These are phyloP conservation scores for Spatula versicolor DNA, from an alignment of 2,797 vertebrate species.

Conservation along the genomic window DNA sequence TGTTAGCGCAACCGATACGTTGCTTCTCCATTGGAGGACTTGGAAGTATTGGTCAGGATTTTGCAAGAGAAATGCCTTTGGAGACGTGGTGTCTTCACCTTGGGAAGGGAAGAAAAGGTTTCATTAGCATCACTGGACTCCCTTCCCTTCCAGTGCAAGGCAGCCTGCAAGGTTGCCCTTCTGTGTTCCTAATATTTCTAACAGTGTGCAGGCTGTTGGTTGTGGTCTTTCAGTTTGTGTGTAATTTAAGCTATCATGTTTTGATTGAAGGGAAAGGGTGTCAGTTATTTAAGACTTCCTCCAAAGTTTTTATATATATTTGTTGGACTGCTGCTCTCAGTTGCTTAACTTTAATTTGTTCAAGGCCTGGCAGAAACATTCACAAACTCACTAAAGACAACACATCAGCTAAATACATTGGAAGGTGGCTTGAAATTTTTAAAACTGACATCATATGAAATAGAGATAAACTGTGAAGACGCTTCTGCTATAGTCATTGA, in stretches of 20 bases:
- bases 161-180: neutral
- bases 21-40: neutral
- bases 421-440: neutral
- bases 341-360: neutral
- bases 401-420: neutral
- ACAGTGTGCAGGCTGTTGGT: neutral
- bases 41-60: neutral
- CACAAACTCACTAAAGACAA: neutral
- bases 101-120: neutral
- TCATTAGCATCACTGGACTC: rapidly evolving
- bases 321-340: neutral
- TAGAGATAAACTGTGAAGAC: neutral
- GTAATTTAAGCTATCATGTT: neutral
- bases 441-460: neutral
- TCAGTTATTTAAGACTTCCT: neutral
- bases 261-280: neutral
- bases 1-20: neutral
- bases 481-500: neutral
- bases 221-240: neutral
- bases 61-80: neutral
- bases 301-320: neutral
- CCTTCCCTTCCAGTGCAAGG: neutral
- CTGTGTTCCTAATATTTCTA: neutral
- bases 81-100: neutral
- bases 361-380: neutral